phyloP scores from a whole-genome alignment of 2,888 invertebrate species.

The Escarpia spicata region DNA sequence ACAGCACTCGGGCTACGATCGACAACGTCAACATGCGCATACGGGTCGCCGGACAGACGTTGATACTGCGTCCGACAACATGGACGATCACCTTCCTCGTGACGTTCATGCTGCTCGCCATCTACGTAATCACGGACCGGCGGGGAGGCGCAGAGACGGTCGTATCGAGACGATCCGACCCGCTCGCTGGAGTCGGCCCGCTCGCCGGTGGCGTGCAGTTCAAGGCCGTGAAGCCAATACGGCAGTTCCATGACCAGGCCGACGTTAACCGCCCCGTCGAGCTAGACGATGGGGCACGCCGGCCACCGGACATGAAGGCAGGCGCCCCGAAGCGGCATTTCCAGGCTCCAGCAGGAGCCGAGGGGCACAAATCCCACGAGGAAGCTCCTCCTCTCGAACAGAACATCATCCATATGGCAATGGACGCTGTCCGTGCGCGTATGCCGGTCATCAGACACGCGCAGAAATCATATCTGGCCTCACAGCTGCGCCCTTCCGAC shows the following conservation, averaged over 20 bases:
- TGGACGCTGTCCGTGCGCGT: neutral
- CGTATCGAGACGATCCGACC: neutral
- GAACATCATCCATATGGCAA: neutral
- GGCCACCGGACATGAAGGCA: neutral
- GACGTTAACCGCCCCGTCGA: neutral
- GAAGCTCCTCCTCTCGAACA: neutral
- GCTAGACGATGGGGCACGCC: neutral
- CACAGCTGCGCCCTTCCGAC: slow-evolving; percentile 33
- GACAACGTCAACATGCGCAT: neutral
- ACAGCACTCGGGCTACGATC: neutral
- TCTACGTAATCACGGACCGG: slow-evolving; percentile 4
- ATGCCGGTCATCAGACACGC: neutral
- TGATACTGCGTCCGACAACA: neutral
- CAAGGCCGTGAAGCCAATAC: neutral
- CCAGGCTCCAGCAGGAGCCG: neutral
- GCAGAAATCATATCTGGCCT: slow-evolving; percentile 1
- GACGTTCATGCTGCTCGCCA: neutral
- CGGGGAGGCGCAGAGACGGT: neutral
- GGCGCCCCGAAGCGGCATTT: neutral
- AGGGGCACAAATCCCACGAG: neutral
- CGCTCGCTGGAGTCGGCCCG: neutral
- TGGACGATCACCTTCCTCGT: neutral
- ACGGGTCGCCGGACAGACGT: neutral
- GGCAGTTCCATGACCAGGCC: neutral
- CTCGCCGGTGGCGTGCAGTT: neutral